A percentile compares a stretch with the other conserved stretches of the same genome.
These are phyloP conservation scores for Hirundo rustica DNA, from an alignment of 2,797 vertebrate species.

Conservation along the genomic window DNA sequence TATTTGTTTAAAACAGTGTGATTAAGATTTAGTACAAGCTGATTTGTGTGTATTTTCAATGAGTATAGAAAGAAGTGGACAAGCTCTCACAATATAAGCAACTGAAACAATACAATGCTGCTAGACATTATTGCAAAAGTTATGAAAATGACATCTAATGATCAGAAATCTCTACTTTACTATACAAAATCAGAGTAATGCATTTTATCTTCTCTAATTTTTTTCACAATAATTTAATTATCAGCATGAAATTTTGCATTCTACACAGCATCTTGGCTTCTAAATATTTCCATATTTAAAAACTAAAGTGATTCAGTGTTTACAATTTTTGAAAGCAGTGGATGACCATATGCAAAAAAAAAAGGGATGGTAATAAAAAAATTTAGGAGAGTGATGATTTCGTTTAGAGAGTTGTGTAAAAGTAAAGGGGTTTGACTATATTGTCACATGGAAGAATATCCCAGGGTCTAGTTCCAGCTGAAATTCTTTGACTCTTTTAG, in stretches of 20 bases:
- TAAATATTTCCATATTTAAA: neutral
- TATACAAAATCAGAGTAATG: neutral
- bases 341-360: neutral
- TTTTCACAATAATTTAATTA: neutral
- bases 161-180: neutral
- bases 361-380: neutral
- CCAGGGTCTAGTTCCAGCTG: neutral
- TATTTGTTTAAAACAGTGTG: neutral
- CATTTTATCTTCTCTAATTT: neutral
- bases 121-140: neutral
- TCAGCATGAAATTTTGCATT: neutral
- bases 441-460: neutral
- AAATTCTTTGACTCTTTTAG: slow-evolving; percentile 1
- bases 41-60: neutral
- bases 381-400: neutral
- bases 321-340: neutral
- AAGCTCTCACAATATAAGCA: neutral
- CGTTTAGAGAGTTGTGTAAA: neutral
- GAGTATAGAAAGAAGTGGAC: neutral
- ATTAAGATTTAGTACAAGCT: neutral
- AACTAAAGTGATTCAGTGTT: neutral
- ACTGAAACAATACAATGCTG: neutral
- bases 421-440: neutral
- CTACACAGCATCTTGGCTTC: neutral
- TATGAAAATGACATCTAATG: neutral